Conservation (phyloP, 2,888 invertebrate genomes). For the Dichetophora obliterata region DNA sequence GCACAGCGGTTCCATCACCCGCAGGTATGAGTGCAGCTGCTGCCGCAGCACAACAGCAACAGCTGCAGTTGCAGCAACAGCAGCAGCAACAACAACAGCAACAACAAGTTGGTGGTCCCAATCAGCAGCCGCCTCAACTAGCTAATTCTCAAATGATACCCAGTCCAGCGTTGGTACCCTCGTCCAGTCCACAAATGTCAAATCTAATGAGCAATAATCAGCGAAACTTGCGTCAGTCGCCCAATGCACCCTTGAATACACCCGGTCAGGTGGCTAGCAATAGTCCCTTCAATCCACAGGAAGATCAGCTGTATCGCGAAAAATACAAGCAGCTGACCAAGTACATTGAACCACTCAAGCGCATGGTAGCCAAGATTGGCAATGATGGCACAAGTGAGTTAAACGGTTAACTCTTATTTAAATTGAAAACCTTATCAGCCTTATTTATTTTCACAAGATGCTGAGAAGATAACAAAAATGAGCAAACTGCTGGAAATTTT, state of each 20-base stretch:
- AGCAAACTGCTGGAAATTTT: slow-evolving; percentile 92
- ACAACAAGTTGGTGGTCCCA: slow-evolving; percentile 49
- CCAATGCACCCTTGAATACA: slow-evolving; percentile 86
- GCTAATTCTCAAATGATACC: slow-evolving; percentile 76
- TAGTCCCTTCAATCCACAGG: slow-evolving; percentile 78
- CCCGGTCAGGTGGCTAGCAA: slow-evolving; percentile 74
- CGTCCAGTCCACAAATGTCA: slow-evolving; percentile 77
- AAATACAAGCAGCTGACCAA: slow-evolving; percentile 93
- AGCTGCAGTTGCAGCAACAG: slow-evolving; percentile 62
- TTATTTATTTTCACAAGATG: slow-evolving; percentile 79
- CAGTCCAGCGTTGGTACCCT: slow-evolving; percentile 78
- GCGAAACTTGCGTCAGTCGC: slow-evolving; percentile 80
- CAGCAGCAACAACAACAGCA: slow-evolving; percentile 60
- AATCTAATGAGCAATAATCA: slow-evolving; percentile 73
- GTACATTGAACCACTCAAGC: slow-evolving; percentile 91
- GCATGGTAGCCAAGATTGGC: slow-evolving; percentile 90
- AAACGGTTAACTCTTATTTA: background rate
- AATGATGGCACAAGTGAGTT: slow-evolving; percentile 77
- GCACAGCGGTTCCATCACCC: slow-evolving; percentile 74
- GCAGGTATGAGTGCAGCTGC: slow-evolving; percentile 62
- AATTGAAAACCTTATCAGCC: background rate
- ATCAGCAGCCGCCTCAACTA: slow-evolving; percentile 61
- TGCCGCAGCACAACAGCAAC: slow-evolving; percentile 62
- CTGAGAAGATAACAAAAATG: slow-evolving; percentile 93
- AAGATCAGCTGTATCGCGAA: slow-evolving; percentile 92